phyloP scores from a whole-genome alignment of 2,797 vertebrate genomes.

The Danionella dracula region DNA sequence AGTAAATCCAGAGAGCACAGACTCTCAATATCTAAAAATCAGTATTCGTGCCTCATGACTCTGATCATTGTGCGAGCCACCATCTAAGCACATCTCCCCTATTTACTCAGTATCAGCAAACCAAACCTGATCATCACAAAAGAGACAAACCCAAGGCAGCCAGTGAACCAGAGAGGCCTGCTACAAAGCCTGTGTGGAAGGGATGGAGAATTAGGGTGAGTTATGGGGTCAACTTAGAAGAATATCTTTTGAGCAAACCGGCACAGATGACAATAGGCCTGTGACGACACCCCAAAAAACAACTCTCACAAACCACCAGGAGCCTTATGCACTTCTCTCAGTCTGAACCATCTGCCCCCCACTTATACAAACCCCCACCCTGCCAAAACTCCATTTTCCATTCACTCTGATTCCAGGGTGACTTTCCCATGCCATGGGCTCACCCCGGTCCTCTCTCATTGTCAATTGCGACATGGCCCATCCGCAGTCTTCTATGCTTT shows the following conservation, averaged over 20 bases:
- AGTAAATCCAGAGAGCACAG: neutral
- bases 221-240: slow-evolving; percentile 60
- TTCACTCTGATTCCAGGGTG: slow-evolving; percentile 68
- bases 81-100: slow-evolving; percentile 16
- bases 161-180: slow-evolving; percentile 51
- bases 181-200: slow-evolving; percentile 52
- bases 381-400: slow-evolving; percentile 48
- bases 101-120: slow-evolving; percentile 27
- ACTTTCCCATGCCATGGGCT: slow-evolving; percentile 76
- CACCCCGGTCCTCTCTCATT: slow-evolving; percentile 51
- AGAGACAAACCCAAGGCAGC: slow-evolving; percentile 51
- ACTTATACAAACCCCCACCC: slow-evolving; percentile 56
- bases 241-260: slow-evolving; percentile 53
- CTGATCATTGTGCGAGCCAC: neutral
- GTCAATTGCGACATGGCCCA: slow-evolving; percentile 53
- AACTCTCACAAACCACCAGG: slow-evolving; percentile 49
- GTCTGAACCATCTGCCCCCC: slow-evolving; percentile 71
- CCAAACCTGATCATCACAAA: slow-evolving; percentile 46
- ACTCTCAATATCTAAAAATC: neutral
- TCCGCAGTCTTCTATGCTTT: slow-evolving; percentile 41
- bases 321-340: slow-evolving; percentile 44
- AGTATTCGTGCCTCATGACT: neutral
- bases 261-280: slow-evolving; percentile 61
- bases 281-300: slow-evolving; percentile 59
- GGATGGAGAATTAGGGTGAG: slow-evolving; percentile 45